Base-by-base conservation (phyloP, 2,888 invertebrate species). In the Piscicola geometra region DNA sequence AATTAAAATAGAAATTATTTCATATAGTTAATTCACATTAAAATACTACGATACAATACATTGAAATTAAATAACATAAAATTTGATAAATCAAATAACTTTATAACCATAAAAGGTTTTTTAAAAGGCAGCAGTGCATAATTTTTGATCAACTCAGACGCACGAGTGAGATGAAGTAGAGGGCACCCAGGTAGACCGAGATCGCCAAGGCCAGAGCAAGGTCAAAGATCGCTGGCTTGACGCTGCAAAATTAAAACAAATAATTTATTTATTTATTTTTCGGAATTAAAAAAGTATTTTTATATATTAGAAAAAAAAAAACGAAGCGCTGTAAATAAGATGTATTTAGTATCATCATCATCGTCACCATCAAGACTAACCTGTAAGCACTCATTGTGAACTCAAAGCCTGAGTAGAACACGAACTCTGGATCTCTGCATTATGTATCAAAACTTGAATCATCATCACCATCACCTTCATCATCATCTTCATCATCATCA, bases 191-290 rank as follows among this genome's bases (percentile, higher is more conserved):
- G 86, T 98, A 98, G 33, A 90, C 88, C 50, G 91, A 88, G 82
- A 98, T 96, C 52, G 90, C 90, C 77, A 92, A 86, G 0, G 96
- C 95, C 21, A 98, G 88, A 81, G 98, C 91, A 81, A 99, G 90
- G 88, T 99, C 98, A 87, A 98, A 98, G 76, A 97, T 91, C 15
- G 98, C 98, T 78, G 98, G 98, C 85, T 98, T 98, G 5, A 97
- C 96, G 85, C 94, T 93, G 89, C 81, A 90, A 89, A 21, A 28
- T 66, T 66, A 15, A 66, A 66, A 18, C 12, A 66, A 66, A 21
- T 18, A 21, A 28, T 21, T 66, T 66, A 25, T 66, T 66, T 21
- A 35, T 32, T 69, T 15, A 69, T 69, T 69, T 12, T 32, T 18
- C 33, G 15, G 33, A 15, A 69, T 69, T 18, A 32, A 69, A 25